These are phyloP conservation scores for Lithophane ornitopus DNA, from an alignment of 2,888 invertebrate species.

Conservation along the genomic window DNA sequence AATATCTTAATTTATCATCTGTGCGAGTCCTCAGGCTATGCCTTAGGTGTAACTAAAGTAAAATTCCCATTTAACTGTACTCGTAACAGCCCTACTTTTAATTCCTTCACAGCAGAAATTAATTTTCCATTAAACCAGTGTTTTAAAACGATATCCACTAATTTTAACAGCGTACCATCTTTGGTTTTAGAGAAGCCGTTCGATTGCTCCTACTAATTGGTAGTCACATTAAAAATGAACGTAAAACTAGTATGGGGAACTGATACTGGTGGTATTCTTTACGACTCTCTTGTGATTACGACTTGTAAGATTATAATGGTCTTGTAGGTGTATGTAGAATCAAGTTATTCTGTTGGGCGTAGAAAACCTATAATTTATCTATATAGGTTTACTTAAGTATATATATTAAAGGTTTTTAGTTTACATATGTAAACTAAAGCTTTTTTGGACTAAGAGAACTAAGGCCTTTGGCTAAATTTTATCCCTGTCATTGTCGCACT, in stretches of 20 bases:
- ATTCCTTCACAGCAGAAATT: conserved; percentile 18
- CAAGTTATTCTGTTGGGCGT: not conserved
- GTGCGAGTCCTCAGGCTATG: not conserved
- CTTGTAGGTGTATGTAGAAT: not conserved
- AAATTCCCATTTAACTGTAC: conserved; percentile 17
- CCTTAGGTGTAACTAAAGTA: not conserved
- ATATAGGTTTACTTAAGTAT: too few relatives aligned
- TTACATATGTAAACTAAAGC: too few relatives aligned
- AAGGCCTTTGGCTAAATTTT: too few relatives aligned
- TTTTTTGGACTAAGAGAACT: too few relatives aligned
- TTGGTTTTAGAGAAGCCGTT: conserved; percentile 30
- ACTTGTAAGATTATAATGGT: conserved; percentile 27
- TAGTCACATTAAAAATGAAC: conserved; percentile 30
- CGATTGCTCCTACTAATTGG: conserved; percentile 36
- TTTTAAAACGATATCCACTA: conserved; percentile 25
- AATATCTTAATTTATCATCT: not conserved
- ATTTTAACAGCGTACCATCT: conserved; percentile 21
- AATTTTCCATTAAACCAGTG: conserved; percentile 25
- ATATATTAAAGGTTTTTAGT: too few relatives aligned
- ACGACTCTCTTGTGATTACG: conserved; percentile 24
- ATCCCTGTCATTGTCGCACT: too few relatives aligned
- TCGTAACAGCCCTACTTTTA: not conserved
- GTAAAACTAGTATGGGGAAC: conserved; percentile 33
- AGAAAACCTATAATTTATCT: too few relatives aligned
- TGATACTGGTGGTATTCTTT: conserved; percentile 16